These are phyloP conservation scores for Cylindroiulus punctatus DNA, from an alignment of 2,888 invertebrate species.

Conservation along the genomic window DNA sequence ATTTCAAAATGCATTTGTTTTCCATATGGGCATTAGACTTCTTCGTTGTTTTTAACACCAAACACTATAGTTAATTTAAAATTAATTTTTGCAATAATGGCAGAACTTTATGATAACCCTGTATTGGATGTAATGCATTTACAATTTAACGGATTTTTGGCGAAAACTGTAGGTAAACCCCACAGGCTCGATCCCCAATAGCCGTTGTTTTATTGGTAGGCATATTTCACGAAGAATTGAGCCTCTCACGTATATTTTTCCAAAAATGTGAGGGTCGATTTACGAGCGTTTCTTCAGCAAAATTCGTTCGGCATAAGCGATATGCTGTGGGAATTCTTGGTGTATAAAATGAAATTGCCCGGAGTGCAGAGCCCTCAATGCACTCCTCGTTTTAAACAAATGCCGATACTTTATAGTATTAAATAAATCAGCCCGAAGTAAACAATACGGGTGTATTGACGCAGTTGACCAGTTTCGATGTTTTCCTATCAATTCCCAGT, in stretches of 20 bases:
- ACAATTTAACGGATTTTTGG: not conserved
- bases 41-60: no score
- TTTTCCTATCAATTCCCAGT: constrained; percentile 11
- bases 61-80: no score
- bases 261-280: not conserved
- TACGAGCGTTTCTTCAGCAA: not conserved
- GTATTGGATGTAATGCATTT: no score
- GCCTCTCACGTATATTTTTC: not conserved
- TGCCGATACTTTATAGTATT: not conserved
- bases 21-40: no score
- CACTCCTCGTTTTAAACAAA: not conserved
- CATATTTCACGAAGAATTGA: constrained; percentile 10
- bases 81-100: no score
- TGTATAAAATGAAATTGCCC: not conserved
- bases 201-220: constrained; percentile 22
- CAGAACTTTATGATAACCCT: not conserved
- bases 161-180: not conserved
- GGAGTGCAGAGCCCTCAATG: not conserved
- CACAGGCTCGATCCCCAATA: not conserved
- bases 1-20: no score
- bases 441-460: not conserved
- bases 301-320: not conserved
- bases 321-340: constrained; percentile 7
- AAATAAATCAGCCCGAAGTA: constrained; percentile 28
- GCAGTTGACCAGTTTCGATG: not conserved